Base-by-base conservation (phyloP, 2,888 invertebrate genomes). In the Gonocerus acuteangulatus region DNA sequence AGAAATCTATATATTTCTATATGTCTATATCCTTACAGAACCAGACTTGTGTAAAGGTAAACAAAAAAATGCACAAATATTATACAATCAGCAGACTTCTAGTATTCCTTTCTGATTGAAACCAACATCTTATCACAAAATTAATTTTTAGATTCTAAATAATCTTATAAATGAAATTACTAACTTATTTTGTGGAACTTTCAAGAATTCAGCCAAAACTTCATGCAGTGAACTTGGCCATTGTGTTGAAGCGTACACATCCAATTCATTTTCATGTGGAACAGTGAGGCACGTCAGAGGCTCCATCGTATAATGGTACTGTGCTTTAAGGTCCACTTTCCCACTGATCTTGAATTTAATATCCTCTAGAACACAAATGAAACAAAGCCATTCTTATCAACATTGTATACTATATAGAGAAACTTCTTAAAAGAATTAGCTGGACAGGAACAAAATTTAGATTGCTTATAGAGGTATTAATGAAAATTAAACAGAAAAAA, bases 301-400 rank as follows among this genome's bases (percentile, higher is more conserved):
- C 69, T 89, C 89, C 85, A 89, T 84, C 7, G 82, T 80, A 69
- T 81, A 87, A 71, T 89, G 89, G 71, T 84, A 86, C 70, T 89
- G 89, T 7, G 61, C 23, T 27, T 65, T 65, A 45, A 75, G 75
- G 0, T 87, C 62, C 57, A 51, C 47, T 11, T 51, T 48, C 2
- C 67, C 68, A 47, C 61, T 54, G 3, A 68, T 42, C 32, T 61
- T 61, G 36, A 65, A 56, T 34, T 66, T 68, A 6, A 67, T 59
- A 52, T 66, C 57, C 27, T 36, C 68, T 68, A 49, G 11, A 65
- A 61, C n/a, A n/a, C n/a, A 13, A 23, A 16, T 1, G 4, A 22
- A 36, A 23, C n/a, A n/a, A n/a, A n/a, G n/a, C 13, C 15, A 48
- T 2, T n/a, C 1, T 47, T 2, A 47, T 9, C 18, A 42, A 42